Evolutionary conservation across 2,888 invertebrate genomes (phyloP).

Genomic region (Cryptus viduatorius): DNA sequence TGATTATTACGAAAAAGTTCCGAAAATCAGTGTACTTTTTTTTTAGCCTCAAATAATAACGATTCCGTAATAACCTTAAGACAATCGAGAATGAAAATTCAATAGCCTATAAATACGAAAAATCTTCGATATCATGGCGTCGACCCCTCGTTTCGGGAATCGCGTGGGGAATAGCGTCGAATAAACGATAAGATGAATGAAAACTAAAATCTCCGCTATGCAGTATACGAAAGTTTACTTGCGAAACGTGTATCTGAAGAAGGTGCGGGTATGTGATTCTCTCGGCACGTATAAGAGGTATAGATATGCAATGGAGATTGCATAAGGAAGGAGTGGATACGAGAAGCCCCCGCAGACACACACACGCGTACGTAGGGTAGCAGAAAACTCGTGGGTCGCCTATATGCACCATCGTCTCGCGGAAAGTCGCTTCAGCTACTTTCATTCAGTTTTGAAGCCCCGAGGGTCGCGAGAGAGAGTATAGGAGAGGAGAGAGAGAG

Average conservation of each 20-base stretch:
- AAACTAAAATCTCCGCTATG: not conserved
- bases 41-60: too few relatives aligned
- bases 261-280: constrained; percentile 23
- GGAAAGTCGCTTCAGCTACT: constrained; percentile 58
- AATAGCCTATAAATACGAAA: too few relatives aligned
- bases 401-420: constrained; percentile 46
- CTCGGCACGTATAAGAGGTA: constrained; percentile 2
- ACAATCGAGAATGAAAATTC: too few relatives aligned
- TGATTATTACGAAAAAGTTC: too few relatives aligned
- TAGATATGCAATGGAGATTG: constrained; percentile 34
- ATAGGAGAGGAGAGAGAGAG: constrained; percentile 1
- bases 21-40: too few relatives aligned
- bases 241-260: constrained; percentile 13
- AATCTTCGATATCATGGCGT: too few relatives aligned
- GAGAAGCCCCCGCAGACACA: constrained; percentile 19
- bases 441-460: constrained; percentile 56
- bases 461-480: constrained; percentile 34
- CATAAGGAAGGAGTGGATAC: constrained; percentile 12
- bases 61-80: too few relatives aligned
- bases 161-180: not conserved
- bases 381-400: constrained; percentile 31
- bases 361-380: not conserved
- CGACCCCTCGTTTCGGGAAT: too few relatives aligned
- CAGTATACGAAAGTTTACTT: not conserved
- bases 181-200: not conserved